Conservation (phyloP, 2,113 vertebrate species). For the Siniperca chuatsi region DNA sequence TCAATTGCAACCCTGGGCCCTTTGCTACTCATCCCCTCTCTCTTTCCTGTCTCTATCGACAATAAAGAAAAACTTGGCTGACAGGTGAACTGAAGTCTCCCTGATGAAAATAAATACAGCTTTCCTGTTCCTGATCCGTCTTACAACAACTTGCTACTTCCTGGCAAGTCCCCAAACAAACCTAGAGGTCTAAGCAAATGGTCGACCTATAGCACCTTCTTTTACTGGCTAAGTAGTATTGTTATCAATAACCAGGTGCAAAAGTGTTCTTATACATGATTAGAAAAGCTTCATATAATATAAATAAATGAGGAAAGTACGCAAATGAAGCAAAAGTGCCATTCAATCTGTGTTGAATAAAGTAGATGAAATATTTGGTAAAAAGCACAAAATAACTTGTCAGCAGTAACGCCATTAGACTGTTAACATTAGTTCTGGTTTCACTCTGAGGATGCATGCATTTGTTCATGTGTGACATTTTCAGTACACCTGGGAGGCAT, state of each 20-base stretch:
- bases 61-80: slow-evolving; percentile 9
- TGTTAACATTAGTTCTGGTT: not conserved
- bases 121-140: slow-evolving; percentile 4
- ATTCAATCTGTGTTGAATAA: not conserved
- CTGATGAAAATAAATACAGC: slow-evolving; percentile 37
- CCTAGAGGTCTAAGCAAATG: not conserved
- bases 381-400: not conserved
- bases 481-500: slow-evolving; percentile 65
- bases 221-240: not conserved
- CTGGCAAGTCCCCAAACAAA: slow-evolving; percentile 13
- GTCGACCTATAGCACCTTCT: not conserved
- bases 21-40: too few species aligned
- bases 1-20: too few species aligned
- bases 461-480: slow-evolving; percentile 16
- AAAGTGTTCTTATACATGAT: not conserved
- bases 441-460: not conserved
- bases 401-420: not conserved
- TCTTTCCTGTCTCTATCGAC: too few species aligned
- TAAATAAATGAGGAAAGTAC: not conserved
- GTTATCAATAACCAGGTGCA: not conserved
- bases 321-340: not conserved
- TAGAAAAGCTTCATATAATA: not conserved
- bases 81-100: slow-evolving; percentile 18
- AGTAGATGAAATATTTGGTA: not conserved
- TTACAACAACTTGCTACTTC: slow-evolving; percentile 12